Percentiles rank a stretch among this genome's conserved stretches.
Evolutionary conservation across 2,113 vertebrate genomes (phyloP).

Genomic region (Cariama cristata): DNA sequence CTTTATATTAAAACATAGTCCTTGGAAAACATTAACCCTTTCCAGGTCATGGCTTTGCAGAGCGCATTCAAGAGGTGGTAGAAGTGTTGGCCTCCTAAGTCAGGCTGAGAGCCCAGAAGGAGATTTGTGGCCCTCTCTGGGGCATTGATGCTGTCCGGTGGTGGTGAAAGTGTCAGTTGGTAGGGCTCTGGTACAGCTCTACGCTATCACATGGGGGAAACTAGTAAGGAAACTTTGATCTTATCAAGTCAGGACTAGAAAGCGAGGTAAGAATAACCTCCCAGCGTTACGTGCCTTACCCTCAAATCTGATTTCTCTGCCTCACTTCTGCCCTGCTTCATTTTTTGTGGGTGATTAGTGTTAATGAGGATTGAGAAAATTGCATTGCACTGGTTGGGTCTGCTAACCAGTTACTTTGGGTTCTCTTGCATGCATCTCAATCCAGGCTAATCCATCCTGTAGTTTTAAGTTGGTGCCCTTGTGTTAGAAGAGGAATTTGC

Average conservation of each 20-base stretch:
- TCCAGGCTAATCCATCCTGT: too few species aligned
- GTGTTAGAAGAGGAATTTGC: neutral
- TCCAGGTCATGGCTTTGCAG: neutral
- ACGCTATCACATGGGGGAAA: neutral
- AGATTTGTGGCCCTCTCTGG: neutral
- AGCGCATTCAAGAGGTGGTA: neutral
- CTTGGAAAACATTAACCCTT: neutral
- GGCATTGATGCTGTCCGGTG: neutral
- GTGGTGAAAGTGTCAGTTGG: neutral
- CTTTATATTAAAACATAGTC: neutral
- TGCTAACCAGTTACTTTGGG: neutral
- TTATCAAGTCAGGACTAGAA: neutral
- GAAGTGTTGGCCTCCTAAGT: neutral
- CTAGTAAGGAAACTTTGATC: neutral
- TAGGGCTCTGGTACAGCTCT: neutral
- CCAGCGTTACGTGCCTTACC: rapidly evolving
- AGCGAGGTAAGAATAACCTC: neutral
- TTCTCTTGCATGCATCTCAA: neutral
- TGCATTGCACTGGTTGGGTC: neutral
- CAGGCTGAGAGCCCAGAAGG: neutral
- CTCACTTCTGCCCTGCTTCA: neutral
- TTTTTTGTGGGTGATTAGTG: neutral
- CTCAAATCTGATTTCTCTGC: neutral
- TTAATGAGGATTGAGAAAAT: neutral
- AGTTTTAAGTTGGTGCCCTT: neutral